A percentile compares a stretch with the other conserved stretches of the same genome.
Evolutionary conservation across 2,113 vertebrate genomes (phyloP).

Genomic region (Caloenas nicobarica): DNA sequence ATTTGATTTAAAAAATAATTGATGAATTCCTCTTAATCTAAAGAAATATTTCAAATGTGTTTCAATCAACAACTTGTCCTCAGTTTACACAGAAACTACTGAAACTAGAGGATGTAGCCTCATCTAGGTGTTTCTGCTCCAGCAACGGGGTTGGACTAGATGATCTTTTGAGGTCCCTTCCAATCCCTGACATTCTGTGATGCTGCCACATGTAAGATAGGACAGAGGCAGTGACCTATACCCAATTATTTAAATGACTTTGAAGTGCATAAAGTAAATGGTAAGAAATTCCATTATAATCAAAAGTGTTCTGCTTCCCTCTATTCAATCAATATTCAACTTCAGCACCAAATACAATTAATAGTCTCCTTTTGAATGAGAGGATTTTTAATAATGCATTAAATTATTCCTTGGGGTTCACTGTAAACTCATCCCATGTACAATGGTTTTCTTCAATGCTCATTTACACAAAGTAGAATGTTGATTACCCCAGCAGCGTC

Average conservation of each 20-base stretch:
- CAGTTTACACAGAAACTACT: neutral
- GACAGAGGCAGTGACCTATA: neutral
- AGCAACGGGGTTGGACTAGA: too few relatives aligned
- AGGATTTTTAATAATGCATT: conserved; percentile 39
- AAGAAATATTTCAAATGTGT: neutral
- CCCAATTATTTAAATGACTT: conserved; percentile 6
- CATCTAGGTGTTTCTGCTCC: too few relatives aligned
- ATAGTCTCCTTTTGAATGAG: neutral
- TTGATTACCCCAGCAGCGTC: neutral
- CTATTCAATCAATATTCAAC: neutral
- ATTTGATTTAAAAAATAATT: neutral
- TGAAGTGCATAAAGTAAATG: neutral
- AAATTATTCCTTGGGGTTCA: conserved; percentile 23
- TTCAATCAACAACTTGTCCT: neutral
- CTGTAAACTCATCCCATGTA: neutral
- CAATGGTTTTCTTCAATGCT: neutral
- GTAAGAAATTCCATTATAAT: conserved; percentile 11
- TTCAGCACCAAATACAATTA: conserved; percentile 5
- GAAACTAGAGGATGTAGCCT: neutral
- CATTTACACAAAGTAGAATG: neutral
- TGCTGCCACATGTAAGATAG: neutral
- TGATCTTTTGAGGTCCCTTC: too few relatives aligned
- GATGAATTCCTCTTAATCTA: neutral
- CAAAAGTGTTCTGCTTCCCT: neutral
- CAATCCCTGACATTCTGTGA: too few relatives aligned